These are phyloP conservation scores for Hycleus cichorii DNA, from an alignment of 1,140 invertebrate species.

Conservation along the genomic window DNA sequence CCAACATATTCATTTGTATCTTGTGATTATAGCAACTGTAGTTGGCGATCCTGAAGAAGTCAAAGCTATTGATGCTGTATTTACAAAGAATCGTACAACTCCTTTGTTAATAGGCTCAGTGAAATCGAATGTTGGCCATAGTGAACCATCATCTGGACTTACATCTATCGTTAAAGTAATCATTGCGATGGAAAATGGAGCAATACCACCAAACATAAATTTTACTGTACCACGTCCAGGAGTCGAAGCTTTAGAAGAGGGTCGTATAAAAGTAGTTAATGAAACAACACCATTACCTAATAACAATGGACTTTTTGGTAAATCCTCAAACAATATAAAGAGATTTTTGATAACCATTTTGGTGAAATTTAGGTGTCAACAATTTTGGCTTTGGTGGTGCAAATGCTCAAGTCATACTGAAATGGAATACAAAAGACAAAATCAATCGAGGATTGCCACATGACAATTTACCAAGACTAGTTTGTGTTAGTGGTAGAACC, in stretches of 20 bases:
- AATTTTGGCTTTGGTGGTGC: conserved; percentile 59
- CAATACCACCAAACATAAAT: conserved; percentile 75
- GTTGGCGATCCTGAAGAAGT: conserved; percentile 86
- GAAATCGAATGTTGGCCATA: conserved; percentile 91
- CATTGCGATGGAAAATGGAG: conserved; percentile 64
- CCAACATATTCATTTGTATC: no score
- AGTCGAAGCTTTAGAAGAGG: conserved; percentile 63
- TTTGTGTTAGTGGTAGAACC: conserved; percentile 55
- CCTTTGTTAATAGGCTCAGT: conserved; percentile 82
- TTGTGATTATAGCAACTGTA: conserved; percentile 41
- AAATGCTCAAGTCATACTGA: conserved; percentile 61
- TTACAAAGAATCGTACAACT: conserved; percentile 57
- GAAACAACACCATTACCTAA: conserved; percentile 54
- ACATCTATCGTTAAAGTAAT: conserved; percentile 76
- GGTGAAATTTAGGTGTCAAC: conserved; percentile 38
- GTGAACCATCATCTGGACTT: conserved; percentile 82
- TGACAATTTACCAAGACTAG: conserved; percentile 53
- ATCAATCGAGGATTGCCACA: conserved; percentile 31
- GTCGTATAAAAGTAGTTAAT: conserved; percentile 52
- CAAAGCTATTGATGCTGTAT: conserved; percentile 73
- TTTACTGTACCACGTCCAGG: conserved; percentile 63
- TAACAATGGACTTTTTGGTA: conserved; percentile 46
- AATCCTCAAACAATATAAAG: no score
- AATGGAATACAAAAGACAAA: conserved; percentile 48
- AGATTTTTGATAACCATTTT: no score